Evolutionary conservation across 2,797 vertebrate genomes (phyloP), one percentile per base, ranked within the genome.

Genomic region (Dicrostonyx torquatus): DNA sequence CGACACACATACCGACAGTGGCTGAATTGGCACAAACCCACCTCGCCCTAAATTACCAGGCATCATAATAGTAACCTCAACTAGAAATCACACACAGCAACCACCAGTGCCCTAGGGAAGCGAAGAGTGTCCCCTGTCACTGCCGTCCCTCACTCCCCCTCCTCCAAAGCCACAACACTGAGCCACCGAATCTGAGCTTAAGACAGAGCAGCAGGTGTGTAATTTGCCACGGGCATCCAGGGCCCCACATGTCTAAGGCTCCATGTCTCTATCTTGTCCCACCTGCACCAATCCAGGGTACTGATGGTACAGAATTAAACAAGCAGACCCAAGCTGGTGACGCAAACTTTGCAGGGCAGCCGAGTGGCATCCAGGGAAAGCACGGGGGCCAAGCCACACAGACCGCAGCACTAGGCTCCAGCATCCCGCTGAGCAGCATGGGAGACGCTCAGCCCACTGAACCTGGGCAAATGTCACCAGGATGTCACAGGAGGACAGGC

Each of bases 161-260:
- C 78, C n/a, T 48, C 29, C 2, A 82, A 82, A 78, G 60, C 34
- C 53, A 73, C 48, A 22, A 29, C 22, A 5, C 13, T 0, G 0
- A 34, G 64, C 26, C 68, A 4, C 22, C 75, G 29, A 5, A 14
- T 24, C 53, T 15, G n/a, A 43, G 50, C 40, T 58, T 62, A 48
- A 89, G 70, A 34, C 2, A 48, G 50, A 76, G 85, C 24, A 20
- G 43, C n/a, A 6, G 34, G 15, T 4, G 0, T 0, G 9, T 11
- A 0, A 0, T 1, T 4, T 2, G 31, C 2, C 8, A 31, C 48
- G 2, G 1, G 0, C 29, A 31, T 34, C 40, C 0, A 76, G 70
- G 6, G 6, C 48, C 20, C n/a, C 1, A 0, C 0, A 2, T 48
- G 31, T 68, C 90, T 6, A 0, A 72, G 66, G 40, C 70, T 15